phyloP scores from a whole-genome alignment of 2,888 invertebrate genomes.

The Ochropleura leucogaster region DNA sequence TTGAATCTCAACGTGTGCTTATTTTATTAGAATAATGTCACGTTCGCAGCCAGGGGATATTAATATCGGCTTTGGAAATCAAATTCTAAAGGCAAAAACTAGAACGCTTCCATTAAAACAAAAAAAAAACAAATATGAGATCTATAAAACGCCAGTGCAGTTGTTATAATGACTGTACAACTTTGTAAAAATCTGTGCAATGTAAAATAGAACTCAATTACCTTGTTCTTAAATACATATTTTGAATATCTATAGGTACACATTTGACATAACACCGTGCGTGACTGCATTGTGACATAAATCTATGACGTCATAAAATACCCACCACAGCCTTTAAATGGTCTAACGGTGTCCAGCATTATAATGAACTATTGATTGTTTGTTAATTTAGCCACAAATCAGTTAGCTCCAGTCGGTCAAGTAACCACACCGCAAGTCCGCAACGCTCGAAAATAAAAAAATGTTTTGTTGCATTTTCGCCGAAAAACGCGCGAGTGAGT shows the following conservation, averaged over 20 bases:
- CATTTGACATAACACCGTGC: background rate
- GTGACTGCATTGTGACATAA: conserved; percentile 33
- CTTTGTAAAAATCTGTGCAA: conserved; percentile 9
- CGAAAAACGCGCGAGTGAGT: conserved; percentile 59
- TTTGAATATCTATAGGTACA: background rate
- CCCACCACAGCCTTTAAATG: conserved; percentile 41
- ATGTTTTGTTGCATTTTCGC: conserved; percentile 75
- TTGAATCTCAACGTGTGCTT: no score
- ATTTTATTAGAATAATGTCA: no score
- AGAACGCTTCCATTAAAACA: conserved; percentile 9
- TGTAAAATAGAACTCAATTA: conserved; percentile 12
- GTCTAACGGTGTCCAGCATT: conserved; percentile 65
- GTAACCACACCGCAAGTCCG: conserved; percentile 17
- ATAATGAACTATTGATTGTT: conserved; percentile 74
- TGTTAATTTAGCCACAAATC: conserved; percentile 68
- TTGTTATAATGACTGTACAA: conserved; percentile 32
- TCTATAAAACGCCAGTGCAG: conserved; percentile 13
- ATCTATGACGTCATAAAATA: conserved; percentile 33
- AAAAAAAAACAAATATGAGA: conserved; percentile 24
- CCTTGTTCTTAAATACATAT: background rate
- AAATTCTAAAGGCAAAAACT: conserved; percentile 44
- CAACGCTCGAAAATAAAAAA: conserved; percentile 42
- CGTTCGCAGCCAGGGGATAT: conserved; percentile 26
- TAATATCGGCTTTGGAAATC: conserved; percentile 41
- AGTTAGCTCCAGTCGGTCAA: conserved; percentile 43